phyloP scores from a whole-genome alignment of 2,888 invertebrate genomes.

The Heteromurus nitidus region DNA sequence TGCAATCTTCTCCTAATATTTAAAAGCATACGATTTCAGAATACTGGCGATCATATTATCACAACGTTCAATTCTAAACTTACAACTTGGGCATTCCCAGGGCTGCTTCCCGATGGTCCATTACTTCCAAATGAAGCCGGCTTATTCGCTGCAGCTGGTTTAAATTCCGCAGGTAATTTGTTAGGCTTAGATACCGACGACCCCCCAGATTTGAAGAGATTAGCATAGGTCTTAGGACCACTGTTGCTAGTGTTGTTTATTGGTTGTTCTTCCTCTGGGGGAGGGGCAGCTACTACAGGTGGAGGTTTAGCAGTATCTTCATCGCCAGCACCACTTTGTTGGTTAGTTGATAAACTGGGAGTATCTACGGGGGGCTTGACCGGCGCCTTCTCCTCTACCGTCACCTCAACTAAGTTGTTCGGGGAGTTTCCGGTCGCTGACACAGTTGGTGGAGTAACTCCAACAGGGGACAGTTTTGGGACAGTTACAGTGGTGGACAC shows the following conservation, averaged over 20 bases:
- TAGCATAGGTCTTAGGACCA: slow-evolving; percentile 89
- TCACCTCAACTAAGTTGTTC: slow-evolving; percentile 40
- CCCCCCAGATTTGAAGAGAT: slow-evolving; percentile 81
- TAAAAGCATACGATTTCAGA: no score
- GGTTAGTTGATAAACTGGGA: slow-evolving; percentile 47
- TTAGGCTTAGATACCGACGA: slow-evolving; percentile 36
- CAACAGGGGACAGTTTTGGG: slow-evolving; percentile 69
- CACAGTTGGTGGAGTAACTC: slow-evolving; percentile 74
- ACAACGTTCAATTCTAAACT: no score
- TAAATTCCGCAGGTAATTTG: slow-evolving; percentile 45
- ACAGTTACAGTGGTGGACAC: slow-evolving; percentile 74
- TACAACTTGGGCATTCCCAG: slow-evolving; percentile 67
- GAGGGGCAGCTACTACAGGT: slow-evolving; percentile 25
- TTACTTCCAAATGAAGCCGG: slow-evolving; percentile 54
- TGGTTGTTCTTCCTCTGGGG: slow-evolving; percentile 47
- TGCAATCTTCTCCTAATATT: no score
- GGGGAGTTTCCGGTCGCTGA: slow-evolving; percentile 73
- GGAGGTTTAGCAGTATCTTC: slow-evolving; percentile 37
- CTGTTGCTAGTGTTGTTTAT: slow-evolving; percentile 49
- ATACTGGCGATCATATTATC: no score
- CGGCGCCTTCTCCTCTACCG: slow-evolving; percentile 34
- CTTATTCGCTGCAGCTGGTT: slow-evolving; percentile 46
- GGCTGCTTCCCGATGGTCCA: slow-evolving; percentile 65
- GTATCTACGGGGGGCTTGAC: slow-evolving; percentile 33
- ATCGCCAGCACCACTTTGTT: slow-evolving; percentile 58